Base-by-base conservation (phyloP, 2,797 vertebrate species). In the Sebastes dallii region DNA sequence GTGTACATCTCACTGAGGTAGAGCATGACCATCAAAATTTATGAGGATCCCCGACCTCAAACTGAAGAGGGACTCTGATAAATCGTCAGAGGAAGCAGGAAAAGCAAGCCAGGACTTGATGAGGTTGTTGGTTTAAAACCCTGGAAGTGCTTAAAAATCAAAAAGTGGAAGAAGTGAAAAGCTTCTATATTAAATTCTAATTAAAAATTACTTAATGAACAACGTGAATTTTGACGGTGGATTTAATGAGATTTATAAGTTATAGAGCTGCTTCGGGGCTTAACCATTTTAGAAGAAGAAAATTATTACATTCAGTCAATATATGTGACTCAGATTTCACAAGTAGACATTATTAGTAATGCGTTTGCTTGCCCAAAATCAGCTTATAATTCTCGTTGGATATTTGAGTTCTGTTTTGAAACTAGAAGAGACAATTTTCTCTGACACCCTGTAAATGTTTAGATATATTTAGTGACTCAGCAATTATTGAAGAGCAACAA, bases 201-300 rank as follows among this genome's bases (percentile, higher is more conserved):
- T 89, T 87, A 83, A 76, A 86, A 83, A 59, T 55, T 2, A 75
- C 36, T 54, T 85, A 87, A 92, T 88, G 75, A 86, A 39, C 50
- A 68, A 65, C 66, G 83, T 85, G n/a, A 60, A 86, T 86, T 86
- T 78, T 88, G 72, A 84, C 59, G 8, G 30, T 66, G 34, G 64
- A 32, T 84, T 86, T 87, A 92, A 92, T 89, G 77, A 90, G 80
- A 81, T 62, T 66, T 67, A 52, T 71, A 83, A 76, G 69, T 88
- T 76, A 83, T 64, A 60, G 81, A 80, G 22, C 46, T 76, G 85
- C 89, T 86, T 80, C 29, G 55, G 86, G 87, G 87, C 52, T 58
- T 3, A 59, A 75, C 72, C 86, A 82, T 89, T 89, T 84, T 58
- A 46, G 80, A 76, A 54, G 25, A 50, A 75, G 64, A 67, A 59